phyloP scores from a whole-genome alignment of 2,797 vertebrate species.

The Acanthornis magna region DNA sequence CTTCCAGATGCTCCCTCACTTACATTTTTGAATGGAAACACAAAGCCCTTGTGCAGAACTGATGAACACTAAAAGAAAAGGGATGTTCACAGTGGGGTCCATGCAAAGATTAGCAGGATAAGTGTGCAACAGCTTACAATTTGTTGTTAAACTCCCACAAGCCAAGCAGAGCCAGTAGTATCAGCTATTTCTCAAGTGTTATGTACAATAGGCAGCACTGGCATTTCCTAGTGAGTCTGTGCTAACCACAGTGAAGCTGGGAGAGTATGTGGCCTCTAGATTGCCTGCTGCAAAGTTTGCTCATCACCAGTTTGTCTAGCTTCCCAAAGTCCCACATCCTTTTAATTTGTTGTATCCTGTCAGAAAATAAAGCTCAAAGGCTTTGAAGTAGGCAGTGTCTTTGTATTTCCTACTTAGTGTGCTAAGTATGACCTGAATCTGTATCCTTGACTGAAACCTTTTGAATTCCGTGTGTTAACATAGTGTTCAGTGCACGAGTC shows the following conservation, averaged over 20 bases:
- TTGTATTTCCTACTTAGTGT: neutral
- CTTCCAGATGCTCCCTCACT: neutral
- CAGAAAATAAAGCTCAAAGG: neutral
- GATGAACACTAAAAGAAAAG: neutral
- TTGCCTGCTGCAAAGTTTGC: neutral
- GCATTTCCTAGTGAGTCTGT: neutral
- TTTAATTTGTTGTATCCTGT: neutral
- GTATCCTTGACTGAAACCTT: neutral
- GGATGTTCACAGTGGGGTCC: neutral
- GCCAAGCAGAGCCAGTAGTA: neutral
- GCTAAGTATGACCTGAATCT: neutral
- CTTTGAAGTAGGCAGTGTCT: neutral
- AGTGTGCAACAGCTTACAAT: neutral
- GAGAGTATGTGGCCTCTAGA: neutral
- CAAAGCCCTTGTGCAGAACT: neutral
- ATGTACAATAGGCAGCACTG: accelerated
- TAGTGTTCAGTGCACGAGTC: neutral
- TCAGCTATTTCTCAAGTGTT: neutral
- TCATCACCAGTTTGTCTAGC: neutral
- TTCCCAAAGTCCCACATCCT: neutral
- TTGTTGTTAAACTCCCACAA: neutral
- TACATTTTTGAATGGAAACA: neutral
- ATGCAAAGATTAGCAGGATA: neutral
- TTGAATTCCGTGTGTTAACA: neutral
- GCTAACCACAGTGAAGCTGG: neutral